phyloP scores from a whole-genome alignment of 2,113 vertebrate species.

The Tenebrosternarchus preto region DNA sequence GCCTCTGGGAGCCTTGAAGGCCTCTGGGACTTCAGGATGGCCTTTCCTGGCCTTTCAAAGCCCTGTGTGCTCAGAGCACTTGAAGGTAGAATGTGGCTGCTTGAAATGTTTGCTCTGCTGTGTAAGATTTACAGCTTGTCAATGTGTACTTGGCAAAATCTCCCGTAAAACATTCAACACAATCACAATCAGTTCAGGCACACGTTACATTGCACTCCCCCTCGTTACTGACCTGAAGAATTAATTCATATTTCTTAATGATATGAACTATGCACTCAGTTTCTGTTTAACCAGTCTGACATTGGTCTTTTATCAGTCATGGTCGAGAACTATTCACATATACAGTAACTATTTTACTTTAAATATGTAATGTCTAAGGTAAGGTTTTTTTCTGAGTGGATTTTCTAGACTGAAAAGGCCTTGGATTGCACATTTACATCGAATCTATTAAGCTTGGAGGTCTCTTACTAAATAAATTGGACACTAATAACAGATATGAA shows the following conservation, averaged over 20 bases:
- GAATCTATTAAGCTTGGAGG: neutral
- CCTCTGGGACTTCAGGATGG: conserved; percentile 21
- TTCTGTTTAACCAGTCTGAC: conserved; percentile 5
- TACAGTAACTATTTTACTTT: neutral
- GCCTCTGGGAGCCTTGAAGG: conserved; percentile 3
- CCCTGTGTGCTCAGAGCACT: neutral
- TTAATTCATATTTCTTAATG: neutral
- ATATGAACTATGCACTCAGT: neutral
- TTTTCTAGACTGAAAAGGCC: neutral
- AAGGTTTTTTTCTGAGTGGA: neutral
- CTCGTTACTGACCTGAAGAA: no score
- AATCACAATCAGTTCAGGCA: neutral
- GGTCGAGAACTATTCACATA: neutral
- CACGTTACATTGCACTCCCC: no score
- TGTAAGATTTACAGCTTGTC: neutral
- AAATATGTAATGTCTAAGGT: no score
- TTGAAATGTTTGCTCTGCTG: conserved; percentile 1
- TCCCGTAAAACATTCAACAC: neutral
- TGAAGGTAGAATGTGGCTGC: neutral
- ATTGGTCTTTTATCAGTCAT: neutral
- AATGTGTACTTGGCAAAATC: neutral
- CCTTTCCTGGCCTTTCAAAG: conserved; percentile 32
- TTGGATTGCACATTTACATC: neutral
- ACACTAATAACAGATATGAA: neutral
- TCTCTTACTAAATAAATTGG: neutral